A percentile compares a stretch with the other conserved stretches of the same genome.
Conservation (phyloP, 1,140 invertebrate species). For the Drosophila suzukii region DNA sequence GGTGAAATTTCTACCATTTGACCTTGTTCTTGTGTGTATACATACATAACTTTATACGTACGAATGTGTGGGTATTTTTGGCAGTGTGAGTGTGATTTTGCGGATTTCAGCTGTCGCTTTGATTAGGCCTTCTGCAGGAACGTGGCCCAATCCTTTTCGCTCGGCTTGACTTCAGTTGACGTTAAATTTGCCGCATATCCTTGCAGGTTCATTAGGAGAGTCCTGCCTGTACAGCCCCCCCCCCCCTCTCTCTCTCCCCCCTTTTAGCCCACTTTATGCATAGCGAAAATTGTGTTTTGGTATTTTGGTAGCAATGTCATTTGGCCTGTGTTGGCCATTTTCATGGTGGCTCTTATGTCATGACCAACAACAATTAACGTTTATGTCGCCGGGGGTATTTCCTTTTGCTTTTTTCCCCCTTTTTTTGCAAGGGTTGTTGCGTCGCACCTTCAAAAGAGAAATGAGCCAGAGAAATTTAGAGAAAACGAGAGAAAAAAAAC, state of each 20-base stretch:
- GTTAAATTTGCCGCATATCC: slow-evolving; percentile 38
- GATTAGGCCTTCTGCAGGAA: slow-evolving; percentile 47
- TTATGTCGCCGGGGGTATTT: slow-evolving; percentile 29
- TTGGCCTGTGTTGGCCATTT: slow-evolving; percentile 49
- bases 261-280: slow-evolving; percentile 47
- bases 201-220: slow-evolving; percentile 64
- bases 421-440: slow-evolving; percentile 35
- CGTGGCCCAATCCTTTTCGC: slow-evolving; percentile 54
- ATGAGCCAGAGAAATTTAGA: background rate
- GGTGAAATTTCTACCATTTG: slow-evolving; percentile 34
- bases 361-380: slow-evolving; percentile 71
- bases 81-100: slow-evolving; percentile 15
- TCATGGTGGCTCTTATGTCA: slow-evolving; percentile 63
- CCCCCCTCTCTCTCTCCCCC: too few relatives aligned
- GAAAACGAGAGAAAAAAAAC: background rate
- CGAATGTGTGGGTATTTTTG: background rate
- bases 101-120: slow-evolving; percentile 53
- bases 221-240: background rate
- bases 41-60: background rate
- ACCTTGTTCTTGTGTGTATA: slow-evolving; percentile 50
- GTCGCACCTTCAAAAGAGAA: slow-evolving; percentile 25
- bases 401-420: slow-evolving; percentile 5
- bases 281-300: slow-evolving; percentile 53
- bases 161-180: slow-evolving; percentile 39
- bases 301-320: slow-evolving; percentile 53